A percentile compares a stretch with the other conserved stretches of the same genome.
Evolutionary conservation across 2,113 vertebrate genomes (phyloP).

Genomic region (Antechinus flavipes): DNA sequence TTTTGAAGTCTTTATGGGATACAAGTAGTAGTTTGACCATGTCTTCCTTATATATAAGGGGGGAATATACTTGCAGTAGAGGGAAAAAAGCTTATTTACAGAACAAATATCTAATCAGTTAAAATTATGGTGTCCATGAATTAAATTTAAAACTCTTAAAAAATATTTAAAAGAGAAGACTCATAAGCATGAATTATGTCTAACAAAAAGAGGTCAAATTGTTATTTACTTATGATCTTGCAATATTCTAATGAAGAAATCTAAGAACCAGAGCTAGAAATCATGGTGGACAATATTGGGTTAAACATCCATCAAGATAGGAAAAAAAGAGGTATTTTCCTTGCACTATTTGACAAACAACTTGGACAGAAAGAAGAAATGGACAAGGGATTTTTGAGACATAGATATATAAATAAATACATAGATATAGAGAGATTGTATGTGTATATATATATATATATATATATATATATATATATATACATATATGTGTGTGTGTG

Average conservation of each 20-base stretch:
- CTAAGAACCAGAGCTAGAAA: background rate
- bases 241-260: background rate
- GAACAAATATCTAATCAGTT: background rate
- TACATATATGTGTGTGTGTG: no score
- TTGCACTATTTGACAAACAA: background rate
- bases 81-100: background rate
- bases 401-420: no score
- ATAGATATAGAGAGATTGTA: no score
- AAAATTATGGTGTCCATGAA: background rate
- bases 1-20: background rate
- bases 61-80: background rate
- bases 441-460: no score
- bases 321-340: background rate
- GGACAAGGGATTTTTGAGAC: background rate
- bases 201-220: background rate
- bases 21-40: background rate
- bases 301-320: background rate
- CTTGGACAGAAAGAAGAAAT: background rate
- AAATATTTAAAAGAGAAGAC: background rate
- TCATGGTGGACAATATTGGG: background rate
- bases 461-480: no score
- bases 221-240: background rate
- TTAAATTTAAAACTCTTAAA: background rate
- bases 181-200: background rate
- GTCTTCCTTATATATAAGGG: fast-evolving